These are phyloP conservation scores for Meiosimyza decipiens DNA, from an alignment of 2,888 invertebrate species.

Conservation along the genomic window DNA sequence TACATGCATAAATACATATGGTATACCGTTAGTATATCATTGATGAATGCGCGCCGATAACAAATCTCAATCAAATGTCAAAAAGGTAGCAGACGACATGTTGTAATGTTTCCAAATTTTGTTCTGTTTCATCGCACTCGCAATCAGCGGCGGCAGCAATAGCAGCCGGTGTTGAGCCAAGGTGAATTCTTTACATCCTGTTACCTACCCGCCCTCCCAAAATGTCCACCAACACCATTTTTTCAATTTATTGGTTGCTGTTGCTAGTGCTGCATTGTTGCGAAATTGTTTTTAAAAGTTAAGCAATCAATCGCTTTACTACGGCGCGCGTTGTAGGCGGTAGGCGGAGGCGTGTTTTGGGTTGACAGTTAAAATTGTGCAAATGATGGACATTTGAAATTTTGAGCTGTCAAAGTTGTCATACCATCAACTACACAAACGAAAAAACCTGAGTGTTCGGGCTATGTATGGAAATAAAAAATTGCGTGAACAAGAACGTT, in stretches of 20 bases:
- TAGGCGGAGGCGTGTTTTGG: constrained; percentile 25
- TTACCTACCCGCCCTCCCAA: not conserved
- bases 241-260: not conserved
- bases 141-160: constrained; percentile 13
- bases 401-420: constrained; percentile 38
- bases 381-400: constrained; percentile 41
- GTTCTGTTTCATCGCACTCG: not conserved
- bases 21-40: constrained; percentile 58
- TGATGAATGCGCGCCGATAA: constrained; percentile 62
- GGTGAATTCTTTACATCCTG: constrained; percentile 12
- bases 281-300: constrained; percentile 54
- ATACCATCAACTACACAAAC: not conserved
- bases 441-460: too few species aligned
- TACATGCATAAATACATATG: constrained; percentile 43
- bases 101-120: constrained; percentile 63
- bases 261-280: constrained; percentile 45
- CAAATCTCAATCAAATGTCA: constrained; percentile 68
- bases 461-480: not conserved
- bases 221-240: not conserved
- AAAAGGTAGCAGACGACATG: constrained; percentile 66
- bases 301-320: constrained; percentile 25
- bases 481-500: too few species aligned
- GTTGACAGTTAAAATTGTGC: constrained; percentile 61
- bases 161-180: not conserved
- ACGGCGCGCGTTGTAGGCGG: not conserved